Percentiles rank a stretch among this genome's conserved stretches.
Evolutionary conservation across 2,888 invertebrate genomes (phyloP).

Genomic region (Dioctria linearis): DNA sequence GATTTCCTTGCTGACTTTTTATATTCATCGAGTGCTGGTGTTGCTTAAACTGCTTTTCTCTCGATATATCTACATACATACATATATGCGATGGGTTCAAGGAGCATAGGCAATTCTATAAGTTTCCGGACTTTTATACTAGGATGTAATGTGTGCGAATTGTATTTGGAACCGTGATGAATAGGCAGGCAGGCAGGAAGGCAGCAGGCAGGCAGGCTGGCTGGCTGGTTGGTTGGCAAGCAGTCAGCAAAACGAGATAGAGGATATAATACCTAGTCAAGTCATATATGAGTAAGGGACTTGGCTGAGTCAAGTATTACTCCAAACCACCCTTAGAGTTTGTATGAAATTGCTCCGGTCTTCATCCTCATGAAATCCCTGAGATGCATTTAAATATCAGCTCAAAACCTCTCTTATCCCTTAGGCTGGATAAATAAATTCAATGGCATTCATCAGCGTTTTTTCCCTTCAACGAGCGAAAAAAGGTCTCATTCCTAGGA

Average conservation of each 20-base stretch:
- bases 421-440: slow-evolving; percentile 54
- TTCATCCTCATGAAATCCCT: slow-evolving; percentile 45
- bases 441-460: slow-evolving; percentile 53
- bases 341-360: slow-evolving; percentile 29
- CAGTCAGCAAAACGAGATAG: not conserved
- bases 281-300: not conserved
- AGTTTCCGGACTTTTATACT: slow-evolving; percentile 46
- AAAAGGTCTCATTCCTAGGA: slow-evolving; percentile 18
- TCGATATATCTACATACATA: not conserved
- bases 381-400: slow-evolving; percentile 53
- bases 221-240: slow-evolving; percentile 11
- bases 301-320: slow-evolving; percentile 6
- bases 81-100: slow-evolving; percentile 43
- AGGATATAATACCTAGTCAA: not conserved
- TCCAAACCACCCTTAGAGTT: slow-evolving; percentile 2
- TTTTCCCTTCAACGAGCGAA: slow-evolving; percentile 20
- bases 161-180: slow-evolving; percentile 38
- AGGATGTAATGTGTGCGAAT: slow-evolving; percentile 31
- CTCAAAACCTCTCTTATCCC: slow-evolving; percentile 52
- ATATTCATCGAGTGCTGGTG: slow-evolving; percentile 11
- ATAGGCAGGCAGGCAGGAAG: slow-evolving; percentile 31
- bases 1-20: slow-evolving; percentile 50
- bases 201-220: not conserved
- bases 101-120: slow-evolving; percentile 44
- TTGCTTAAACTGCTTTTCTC: not conserved